phyloP scores from a whole-genome alignment of 92 coral and sea anemone genomes.

The Epizoanthus scotinus region DNA sequence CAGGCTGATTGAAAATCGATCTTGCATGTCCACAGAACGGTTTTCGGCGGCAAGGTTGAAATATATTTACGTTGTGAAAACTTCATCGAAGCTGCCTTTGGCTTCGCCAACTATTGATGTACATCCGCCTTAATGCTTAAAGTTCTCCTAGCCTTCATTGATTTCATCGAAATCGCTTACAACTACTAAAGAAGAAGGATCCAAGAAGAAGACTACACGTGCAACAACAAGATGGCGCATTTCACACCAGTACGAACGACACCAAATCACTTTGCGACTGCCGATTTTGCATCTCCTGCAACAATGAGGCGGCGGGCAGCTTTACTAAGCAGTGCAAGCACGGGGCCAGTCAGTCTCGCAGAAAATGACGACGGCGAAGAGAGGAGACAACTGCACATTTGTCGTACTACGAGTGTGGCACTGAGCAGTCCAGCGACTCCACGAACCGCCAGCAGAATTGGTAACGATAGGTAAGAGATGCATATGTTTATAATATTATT shows the following conservation, averaged over 20 bases:
- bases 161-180: no score
- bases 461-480: constrained; percentile 14
- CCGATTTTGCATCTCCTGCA: constrained; percentile 73
- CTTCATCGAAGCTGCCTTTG: background rate
- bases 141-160: no score
- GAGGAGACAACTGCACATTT: constrained; percentile 75
- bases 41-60: constrained; percentile 44
- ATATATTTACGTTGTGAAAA: background rate
- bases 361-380: constrained; percentile 95
- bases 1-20: background rate
- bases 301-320: constrained; percentile 72
- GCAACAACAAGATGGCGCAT: constrained; percentile 52
- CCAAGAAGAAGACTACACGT: no score
- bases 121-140: background rate
- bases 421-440: constrained; percentile 95
- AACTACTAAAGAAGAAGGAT: no score
- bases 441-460: constrained; percentile 71
- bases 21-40: constrained; percentile 12
- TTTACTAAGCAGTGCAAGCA: constrained; percentile 57
- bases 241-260: constrained; percentile 64
- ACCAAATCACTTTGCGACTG: constrained; percentile 34
- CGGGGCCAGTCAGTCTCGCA: constrained; percentile 67
- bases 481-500: no score
- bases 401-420: constrained; percentile 76
- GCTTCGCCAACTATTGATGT: background rate